phyloP scores from a whole-genome alignment of 2,113 vertebrate genomes.

The Anarrhichthys ocellatus region DNA sequence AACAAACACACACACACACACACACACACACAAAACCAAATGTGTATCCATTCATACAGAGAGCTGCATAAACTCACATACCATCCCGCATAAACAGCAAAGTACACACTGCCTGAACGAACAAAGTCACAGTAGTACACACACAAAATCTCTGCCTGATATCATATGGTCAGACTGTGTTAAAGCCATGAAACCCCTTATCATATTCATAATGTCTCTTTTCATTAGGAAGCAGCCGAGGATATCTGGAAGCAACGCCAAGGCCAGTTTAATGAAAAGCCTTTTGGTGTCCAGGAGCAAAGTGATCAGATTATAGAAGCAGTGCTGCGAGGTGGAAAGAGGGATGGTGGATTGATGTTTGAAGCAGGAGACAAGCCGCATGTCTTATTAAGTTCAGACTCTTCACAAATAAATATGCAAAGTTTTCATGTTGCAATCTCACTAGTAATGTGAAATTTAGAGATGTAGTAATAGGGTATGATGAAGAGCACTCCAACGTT shows the following conservation, averaged over 20 bases:
- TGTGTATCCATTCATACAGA: neutral
- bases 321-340: neutral
- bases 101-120: neutral
- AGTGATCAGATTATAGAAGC: slow-evolving; percentile 10
- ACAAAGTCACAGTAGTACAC: neutral
- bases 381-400: neutral
- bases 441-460: neutral
- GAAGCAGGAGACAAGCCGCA: neutral
- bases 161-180: neutral
- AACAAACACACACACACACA: neutral
- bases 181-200: neutral
- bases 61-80: neutral
- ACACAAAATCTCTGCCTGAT: neutral
- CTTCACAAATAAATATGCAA: neutral
- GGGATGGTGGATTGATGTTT: neutral
- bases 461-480: neutral
- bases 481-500: neutral
- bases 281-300: slow-evolving; percentile 12
- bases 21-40: neutral
- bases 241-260: neutral
- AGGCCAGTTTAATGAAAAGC: slow-evolving; percentile 24
- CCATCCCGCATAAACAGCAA: neutral
- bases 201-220: slow-evolving; percentile 30
- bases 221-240: slow-evolving; percentile 7
- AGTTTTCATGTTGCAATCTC: neutral